phyloP scores from a whole-genome alignment of 2,113 vertebrate species.

The Ibidorhyncha struthersii region DNA sequence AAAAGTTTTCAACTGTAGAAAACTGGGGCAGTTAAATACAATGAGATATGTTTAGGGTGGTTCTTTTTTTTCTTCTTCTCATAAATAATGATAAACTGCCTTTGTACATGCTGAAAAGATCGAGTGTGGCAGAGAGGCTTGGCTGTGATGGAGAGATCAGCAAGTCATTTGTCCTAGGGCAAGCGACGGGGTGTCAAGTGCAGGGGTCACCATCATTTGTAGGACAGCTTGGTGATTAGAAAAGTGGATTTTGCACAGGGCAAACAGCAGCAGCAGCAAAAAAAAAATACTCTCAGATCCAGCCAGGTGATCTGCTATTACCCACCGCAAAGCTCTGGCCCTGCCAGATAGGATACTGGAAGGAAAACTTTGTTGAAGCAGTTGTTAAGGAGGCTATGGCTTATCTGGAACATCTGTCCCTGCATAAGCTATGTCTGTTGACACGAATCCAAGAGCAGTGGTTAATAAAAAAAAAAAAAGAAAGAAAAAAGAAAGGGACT shows the following conservation, averaged over 20 bases:
- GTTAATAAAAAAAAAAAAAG: not conserved
- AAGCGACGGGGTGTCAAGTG: not conserved
- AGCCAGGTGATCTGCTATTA: not conserved
- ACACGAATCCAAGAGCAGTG: rapidly evolving
- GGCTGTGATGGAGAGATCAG: not conserved
- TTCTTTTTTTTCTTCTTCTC: not conserved
- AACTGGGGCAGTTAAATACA: rapidly evolving
- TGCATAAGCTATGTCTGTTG: rapidly evolving
- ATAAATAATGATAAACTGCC: not conserved
- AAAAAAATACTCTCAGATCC: not conserved
- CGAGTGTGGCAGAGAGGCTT: not conserved
- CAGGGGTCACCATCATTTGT: not conserved
- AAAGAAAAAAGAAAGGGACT: not conserved
- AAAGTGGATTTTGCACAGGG: not conserved
- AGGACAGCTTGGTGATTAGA: not conserved
- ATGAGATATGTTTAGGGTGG: not conserved
- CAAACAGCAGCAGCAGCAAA: not conserved
- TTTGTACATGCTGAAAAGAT: not conserved
- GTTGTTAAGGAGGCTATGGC: not conserved
- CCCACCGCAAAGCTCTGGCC: not conserved
- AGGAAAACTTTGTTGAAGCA: not conserved
- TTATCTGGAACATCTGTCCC: not conserved
- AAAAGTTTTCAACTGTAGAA: not conserved
- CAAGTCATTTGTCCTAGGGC: not conserved
- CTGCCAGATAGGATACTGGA: not conserved